Base-by-base conservation (phyloP, 2,888 invertebrate species). In the Noctua comes region DNA sequence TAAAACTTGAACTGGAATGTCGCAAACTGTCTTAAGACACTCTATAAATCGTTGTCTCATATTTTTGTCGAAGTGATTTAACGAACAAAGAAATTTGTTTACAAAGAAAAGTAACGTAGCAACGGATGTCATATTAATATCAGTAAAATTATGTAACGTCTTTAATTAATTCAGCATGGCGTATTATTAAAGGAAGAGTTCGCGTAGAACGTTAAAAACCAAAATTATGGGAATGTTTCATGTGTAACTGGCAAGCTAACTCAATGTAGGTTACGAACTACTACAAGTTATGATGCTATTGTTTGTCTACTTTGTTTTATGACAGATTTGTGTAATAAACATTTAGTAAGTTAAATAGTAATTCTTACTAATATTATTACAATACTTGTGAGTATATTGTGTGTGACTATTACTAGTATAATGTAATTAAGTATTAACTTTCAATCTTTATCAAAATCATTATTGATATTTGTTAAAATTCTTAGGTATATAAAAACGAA, bases 101-200 rank as follows among this genome's bases (percentile, higher is more conserved):
- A 95, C 94, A 92, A 93, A 91, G 92, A 94, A 94, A 95, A 94
- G 95, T 95, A 94, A 91, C 95, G 85, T 95, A 95, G 95, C 95
- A 95, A 95, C 95, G 91, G 88, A 89, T 89, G 86, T 88, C 88
- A 88, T 88, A 88, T 90, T 89, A 88, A 87, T 90, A 89, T 91
- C 90, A 90, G 89, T 89, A 86, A 85, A 90, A 90, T 91, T 91
- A 92, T 90, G 91, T 93, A 91, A 92, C 89, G 76, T 89, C 80
- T 84, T 82, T 87, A 85, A 87, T 88, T 83, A 86, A 85, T 82
- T 82, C 62, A 77, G 85, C 76, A 72, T 82, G 83, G 76, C 71
- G 76, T 77, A 80, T 77, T 71, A 68, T 82, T 85, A 68, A 68
- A 78, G 80, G 71, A 79, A 80, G 43, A 81, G 65, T 71, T 66